A percentile compares a stretch with the other conserved stretches of the same genome.
phyloP scores from a whole-genome alignment of 2,113 vertebrate species.

The Rhinolophus ferrumequinum region DNA sequence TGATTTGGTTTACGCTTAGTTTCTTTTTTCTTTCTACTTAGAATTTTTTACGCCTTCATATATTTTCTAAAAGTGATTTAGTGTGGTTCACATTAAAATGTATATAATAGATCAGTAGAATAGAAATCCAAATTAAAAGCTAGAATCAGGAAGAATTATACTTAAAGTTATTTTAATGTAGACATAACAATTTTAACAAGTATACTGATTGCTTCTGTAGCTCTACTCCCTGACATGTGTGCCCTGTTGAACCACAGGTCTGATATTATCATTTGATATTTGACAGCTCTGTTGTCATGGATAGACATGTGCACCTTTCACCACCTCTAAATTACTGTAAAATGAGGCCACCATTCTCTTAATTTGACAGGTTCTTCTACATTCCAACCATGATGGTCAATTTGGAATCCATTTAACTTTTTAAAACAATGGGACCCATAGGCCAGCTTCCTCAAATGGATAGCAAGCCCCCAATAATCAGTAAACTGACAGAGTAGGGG shows the following conservation, averaged over 20 bases:
- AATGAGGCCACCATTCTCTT: not conserved
- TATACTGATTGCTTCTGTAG: not conserved
- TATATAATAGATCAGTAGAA: not conserved
- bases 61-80: not conserved
- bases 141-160: not conserved
- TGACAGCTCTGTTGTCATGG: not conserved
- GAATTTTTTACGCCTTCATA: not conserved
- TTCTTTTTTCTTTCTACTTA: conserved; percentile 40
- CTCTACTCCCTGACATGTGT: not conserved
- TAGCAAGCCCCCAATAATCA: not conserved
- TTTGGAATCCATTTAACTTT: conserved; percentile 13
- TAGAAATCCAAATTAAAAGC: conserved; percentile 22
- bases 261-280: not conserved
- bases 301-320: not conserved
- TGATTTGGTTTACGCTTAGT: not conserved
- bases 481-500: not conserved
- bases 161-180: not conserved
- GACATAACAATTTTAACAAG: not conserved
- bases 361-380: not conserved
- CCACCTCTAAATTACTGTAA: not conserved
- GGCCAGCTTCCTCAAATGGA: not conserved
- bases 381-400: not conserved
- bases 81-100: conserved; percentile 25
- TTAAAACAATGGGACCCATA: not conserved
- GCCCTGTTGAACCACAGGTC: not conserved